These are phyloP conservation scores for Leucozona laternaria DNA, from an alignment of 2,888 invertebrate genomes.

Conservation along the genomic window DNA sequence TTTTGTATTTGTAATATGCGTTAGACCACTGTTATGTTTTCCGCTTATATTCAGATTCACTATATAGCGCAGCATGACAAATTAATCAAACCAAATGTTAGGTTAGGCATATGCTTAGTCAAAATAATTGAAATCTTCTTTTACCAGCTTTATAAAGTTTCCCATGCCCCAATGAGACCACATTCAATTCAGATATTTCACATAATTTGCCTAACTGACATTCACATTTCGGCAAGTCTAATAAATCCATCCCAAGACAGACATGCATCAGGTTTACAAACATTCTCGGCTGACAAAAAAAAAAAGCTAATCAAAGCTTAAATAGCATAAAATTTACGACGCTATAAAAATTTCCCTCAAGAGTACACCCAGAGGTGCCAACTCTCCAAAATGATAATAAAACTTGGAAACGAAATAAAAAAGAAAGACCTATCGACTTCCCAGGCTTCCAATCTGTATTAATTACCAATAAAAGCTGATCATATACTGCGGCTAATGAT, in stretches of 20 bases:
- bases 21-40: too few relatives aligned
- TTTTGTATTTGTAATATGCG: too few relatives aligned
- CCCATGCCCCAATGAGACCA: slow-evolving; percentile 17
- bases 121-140: too few relatives aligned
- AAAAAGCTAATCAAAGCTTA: slow-evolving; percentile 23
- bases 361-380: slow-evolving; percentile 57
- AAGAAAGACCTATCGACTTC: slow-evolving; percentile 30
- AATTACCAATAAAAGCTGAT: slow-evolving; percentile 70
- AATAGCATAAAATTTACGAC: slow-evolving; percentile 61
- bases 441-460: slow-evolving; percentile 68
- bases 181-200: slow-evolving; percentile 1
- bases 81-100: too few relatives aligned
- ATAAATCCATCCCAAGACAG: slow-evolving; percentile 53
- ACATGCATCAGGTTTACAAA: not conserved
- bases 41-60: too few relatives aligned
- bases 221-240: slow-evolving; percentile 17
- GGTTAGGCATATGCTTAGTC: too few relatives aligned
- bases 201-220: slow-evolving; percentile 18
- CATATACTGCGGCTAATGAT: slow-evolving; percentile 56
- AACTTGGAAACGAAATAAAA: slow-evolving; percentile 9
- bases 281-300: not conserved
- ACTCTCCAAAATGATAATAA: slow-evolving; percentile 51
- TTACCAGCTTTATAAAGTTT: not conserved
- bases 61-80: too few relatives aligned
- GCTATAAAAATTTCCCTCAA: slow-evolving; percentile 40